Conservation (phyloP, 2,797 vertebrate genomes). For the Molossus alvarezi region DNA sequence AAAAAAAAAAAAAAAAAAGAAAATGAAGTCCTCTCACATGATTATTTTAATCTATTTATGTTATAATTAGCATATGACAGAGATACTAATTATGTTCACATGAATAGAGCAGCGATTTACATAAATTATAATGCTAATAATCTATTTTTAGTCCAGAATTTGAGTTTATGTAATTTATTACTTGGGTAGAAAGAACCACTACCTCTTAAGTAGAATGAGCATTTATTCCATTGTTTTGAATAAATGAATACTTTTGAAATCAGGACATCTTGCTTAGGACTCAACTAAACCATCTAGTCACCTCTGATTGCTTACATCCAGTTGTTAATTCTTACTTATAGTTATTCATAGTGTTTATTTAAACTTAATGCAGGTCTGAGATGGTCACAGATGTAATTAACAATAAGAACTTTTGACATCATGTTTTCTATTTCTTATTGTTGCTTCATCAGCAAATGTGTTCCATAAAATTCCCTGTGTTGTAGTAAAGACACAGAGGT, state of each 20-base stretch:
- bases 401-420: slow-evolving; percentile 8
- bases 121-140: slow-evolving; percentile 84
- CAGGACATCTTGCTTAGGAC: slow-evolving; percentile 62
- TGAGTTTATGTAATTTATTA: slow-evolving; percentile 58
- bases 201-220: slow-evolving; percentile 61
- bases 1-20: too few relatives aligned
- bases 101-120: slow-evolving; percentile 79
- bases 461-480: slow-evolving; percentile 8
- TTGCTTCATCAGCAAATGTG: slow-evolving; percentile 47
- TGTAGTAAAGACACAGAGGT: neutral
- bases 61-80: slow-evolving; percentile 79
- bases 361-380: slow-evolving; percentile 6
- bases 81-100: slow-evolving; percentile 77
- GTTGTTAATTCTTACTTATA: neutral
- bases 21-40: slow-evolving; percentile 71
- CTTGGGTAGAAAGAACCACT: slow-evolving; percentile 63
- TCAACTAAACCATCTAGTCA: neutral
- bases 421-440: slow-evolving; percentile 54
- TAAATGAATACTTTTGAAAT: slow-evolving; percentile 69
- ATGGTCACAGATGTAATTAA: slow-evolving; percentile 44
- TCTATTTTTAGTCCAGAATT: slow-evolving; percentile 78
- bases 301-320: slow-evolving; percentile 33
- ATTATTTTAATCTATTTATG: slow-evolving; percentile 79
- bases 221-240: slow-evolving; percentile 51
- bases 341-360: slow-evolving; percentile 34